These are phyloP conservation scores for Brotula barbata DNA, from an alignment of 2,797 vertebrate genomes.

Conservation along the genomic window DNA sequence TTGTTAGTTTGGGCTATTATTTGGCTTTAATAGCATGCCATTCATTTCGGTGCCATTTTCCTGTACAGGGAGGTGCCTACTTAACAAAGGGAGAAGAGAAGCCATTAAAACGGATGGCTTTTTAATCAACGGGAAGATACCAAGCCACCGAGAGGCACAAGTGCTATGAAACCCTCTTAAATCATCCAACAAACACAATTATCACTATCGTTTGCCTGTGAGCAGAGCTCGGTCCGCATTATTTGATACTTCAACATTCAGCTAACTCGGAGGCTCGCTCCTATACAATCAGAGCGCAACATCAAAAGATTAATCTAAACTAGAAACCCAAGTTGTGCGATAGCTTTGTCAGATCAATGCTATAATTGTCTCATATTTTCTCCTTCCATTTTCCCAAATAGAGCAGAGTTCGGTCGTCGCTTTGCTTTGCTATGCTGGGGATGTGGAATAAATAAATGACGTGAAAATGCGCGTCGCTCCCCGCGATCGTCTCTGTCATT, in stretches of 20 bases:
- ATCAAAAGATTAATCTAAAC: conserved; percentile 16
- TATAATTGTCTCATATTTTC: conserved; percentile 41
- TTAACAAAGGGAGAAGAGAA: conserved; percentile 68
- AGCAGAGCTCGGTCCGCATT: conserved; percentile 5
- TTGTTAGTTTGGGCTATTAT: conserved; percentile 72
- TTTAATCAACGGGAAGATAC: conserved; percentile 70
- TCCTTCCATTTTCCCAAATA: conserved; percentile 45
- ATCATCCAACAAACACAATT: conserved; percentile 73
- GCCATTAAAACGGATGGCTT: conserved; percentile 67
- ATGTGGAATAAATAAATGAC: conserved; percentile 41
- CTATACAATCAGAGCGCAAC: conserved; percentile 31
- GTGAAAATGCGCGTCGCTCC: conserved; percentile 68
- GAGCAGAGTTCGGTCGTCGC: conserved; percentile 39
- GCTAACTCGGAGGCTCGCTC: conserved; percentile 14
- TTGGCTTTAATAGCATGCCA: conserved; percentile 63
- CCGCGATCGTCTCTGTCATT: conserved; percentile 28
- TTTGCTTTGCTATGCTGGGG: conserved; percentile 54
- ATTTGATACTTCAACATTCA: conserved; percentile 18
- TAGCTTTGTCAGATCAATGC: conserved; percentile 44
- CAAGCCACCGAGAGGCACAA: conserved; percentile 48
- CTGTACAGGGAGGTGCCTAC: conserved; percentile 47
- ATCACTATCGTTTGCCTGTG: conserved; percentile 41
- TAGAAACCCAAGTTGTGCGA: conserved; percentile 33
- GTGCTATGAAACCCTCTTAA: conserved; percentile 63
- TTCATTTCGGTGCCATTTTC: conserved; percentile 67